These are phyloP conservation scores for Frankliniella intonsa DNA, from an alignment of 2,888 invertebrate species.

Conservation along the genomic window DNA sequence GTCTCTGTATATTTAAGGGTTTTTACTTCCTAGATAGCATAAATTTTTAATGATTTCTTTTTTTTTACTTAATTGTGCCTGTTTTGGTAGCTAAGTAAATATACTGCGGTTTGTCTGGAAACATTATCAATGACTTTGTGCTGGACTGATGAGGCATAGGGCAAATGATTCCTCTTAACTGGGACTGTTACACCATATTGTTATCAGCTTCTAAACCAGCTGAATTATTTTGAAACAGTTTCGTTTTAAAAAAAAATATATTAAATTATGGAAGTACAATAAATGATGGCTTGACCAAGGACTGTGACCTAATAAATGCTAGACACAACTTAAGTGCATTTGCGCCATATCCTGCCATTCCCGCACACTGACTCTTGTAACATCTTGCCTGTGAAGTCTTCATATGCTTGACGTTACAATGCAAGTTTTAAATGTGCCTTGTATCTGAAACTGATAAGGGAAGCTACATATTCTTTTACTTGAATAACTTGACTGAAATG, in stretches of 20 bases:
- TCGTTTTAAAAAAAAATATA: slow-evolving; percentile 9
- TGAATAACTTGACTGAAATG: no score
- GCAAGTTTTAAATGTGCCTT: slow-evolving; percentile 1
- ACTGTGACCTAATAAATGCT: slow-evolving; percentile 25
- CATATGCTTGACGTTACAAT: not conserved
- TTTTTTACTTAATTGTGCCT: slow-evolving; percentile 2
- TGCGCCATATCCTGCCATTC: slow-evolving; percentile 3
- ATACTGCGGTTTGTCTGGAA: slow-evolving; percentile 15
- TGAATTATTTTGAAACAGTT: slow-evolving; percentile 22
- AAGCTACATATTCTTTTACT: no score
- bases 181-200: slow-evolving; percentile 9
- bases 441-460: not conserved
- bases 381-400: not conserved
- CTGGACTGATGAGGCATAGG: not conserved
- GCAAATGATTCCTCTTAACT: not conserved
- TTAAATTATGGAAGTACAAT: slow-evolving; percentile 20
- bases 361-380: not conserved
- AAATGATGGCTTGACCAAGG: slow-evolving; percentile 21
- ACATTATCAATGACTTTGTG: slow-evolving; percentile 8
- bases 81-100: slow-evolving; percentile 19
- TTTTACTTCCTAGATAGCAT: slow-evolving; percentile 20
- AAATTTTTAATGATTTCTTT: not conserved
- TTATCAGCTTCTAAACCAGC: not conserved
- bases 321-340: not conserved
- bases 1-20: slow-evolving; percentile 13